A percentile compares a stretch with the other conserved stretches of the same genome.
These are phyloP conservation scores for Hippocampus zosterae DNA, from an alignment of 2,113 vertebrate genomes.

Conservation along the genomic window DNA sequence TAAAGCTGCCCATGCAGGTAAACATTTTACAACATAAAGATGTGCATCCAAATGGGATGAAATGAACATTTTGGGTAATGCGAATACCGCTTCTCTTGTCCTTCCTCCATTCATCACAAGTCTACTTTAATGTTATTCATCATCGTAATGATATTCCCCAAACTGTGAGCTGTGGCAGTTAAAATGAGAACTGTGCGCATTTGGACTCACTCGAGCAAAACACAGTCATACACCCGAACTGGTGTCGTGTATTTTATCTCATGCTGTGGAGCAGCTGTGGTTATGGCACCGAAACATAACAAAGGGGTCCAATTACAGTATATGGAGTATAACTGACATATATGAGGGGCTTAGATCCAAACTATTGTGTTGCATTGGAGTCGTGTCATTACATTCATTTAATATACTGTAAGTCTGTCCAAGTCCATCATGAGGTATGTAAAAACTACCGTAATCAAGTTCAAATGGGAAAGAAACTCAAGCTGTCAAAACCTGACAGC, in stretches of 20 bases:
- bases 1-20: constrained; percentile 30
- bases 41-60: neutral
- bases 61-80: constrained; percentile 13
- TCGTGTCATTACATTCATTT: neutral
- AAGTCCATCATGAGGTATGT: neutral
- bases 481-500: too few species aligned
- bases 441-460: too few species aligned
- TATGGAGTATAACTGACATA: neutral
- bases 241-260: constrained; percentile 62
- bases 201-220: constrained; percentile 55
- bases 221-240: constrained; percentile 52
- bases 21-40: constrained; percentile 18
- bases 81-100: constrained; percentile 1
- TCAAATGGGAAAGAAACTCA: too few species aligned
- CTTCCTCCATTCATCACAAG: neutral
- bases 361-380: neutral
- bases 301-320: neutral
- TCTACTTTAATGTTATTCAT: too few species aligned
- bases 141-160: too few species aligned
- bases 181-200: constrained; percentile 19
- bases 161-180: neutral
- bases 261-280: neutral
- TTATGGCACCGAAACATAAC: neutral
- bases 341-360: neutral
- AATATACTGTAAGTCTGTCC: neutral